Evolutionary conservation across 2,797 vertebrate genomes (phyloP).

Genomic region (Bovichtus diacanthus): DNA sequence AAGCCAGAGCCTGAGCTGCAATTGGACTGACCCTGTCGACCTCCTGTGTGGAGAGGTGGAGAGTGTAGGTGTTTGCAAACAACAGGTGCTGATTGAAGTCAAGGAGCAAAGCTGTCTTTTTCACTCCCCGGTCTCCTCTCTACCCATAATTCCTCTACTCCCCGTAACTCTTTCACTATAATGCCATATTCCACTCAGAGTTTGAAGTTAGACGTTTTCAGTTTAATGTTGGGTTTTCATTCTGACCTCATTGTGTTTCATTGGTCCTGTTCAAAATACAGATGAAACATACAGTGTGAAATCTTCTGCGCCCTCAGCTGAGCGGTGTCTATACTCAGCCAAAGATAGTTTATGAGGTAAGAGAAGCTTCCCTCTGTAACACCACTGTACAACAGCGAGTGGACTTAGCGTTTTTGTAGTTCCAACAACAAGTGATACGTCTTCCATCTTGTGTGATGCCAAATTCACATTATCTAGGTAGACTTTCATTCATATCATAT

Average conservation of each 20-base stretch:
- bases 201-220: not conserved
- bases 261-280: not conserved
- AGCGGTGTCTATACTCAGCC: no score
- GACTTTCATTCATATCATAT: no score
- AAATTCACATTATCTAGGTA: no score
- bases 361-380: no score
- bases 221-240: not conserved
- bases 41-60: conserved; percentile 36
- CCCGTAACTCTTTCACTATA: not conserved
- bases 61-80: conserved; percentile 62
- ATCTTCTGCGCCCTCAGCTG: no score
- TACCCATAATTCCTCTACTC: not conserved
- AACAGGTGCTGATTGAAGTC: conserved; percentile 72
- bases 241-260: not conserved
- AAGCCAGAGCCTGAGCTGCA: conserved; percentile 30
- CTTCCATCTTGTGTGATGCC: no score
- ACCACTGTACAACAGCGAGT: no score
- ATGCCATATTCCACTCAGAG: not conserved
- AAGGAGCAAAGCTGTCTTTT: conserved; percentile 57
- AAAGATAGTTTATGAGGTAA: no score
- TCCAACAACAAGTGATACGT: no score
- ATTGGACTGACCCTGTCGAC: conserved; percentile 60
- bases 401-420: no score
- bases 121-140: not conserved
- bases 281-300: not conserved